These are phyloP conservation scores for Hepsetus odoe DNA, from an alignment of 2,113 vertebrate species.

Conservation along the genomic window DNA sequence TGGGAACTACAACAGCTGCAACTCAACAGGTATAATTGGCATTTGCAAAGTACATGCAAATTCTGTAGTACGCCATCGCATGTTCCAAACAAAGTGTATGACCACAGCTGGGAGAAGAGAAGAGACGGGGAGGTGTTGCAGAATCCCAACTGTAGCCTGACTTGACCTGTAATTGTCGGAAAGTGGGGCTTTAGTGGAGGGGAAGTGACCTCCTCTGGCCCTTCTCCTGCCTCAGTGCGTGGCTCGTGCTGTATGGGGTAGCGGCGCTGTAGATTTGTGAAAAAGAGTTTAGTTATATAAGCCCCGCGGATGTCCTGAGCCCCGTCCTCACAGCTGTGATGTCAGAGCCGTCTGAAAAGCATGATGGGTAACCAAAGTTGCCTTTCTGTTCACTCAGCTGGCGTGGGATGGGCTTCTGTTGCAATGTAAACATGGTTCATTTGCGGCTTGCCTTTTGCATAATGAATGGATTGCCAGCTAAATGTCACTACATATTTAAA, in stretches of 20 bases:
- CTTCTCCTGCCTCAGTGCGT: constrained; percentile 59
- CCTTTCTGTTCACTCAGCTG: constrained; percentile 19
- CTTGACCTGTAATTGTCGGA: constrained; percentile 30
- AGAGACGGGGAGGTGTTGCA: constrained; percentile 11
- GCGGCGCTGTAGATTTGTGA: constrained; percentile 55
- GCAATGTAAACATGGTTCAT: constrained; percentile 29
- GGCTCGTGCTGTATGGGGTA: constrained; percentile 62
- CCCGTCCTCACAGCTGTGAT: constrained; percentile 67
- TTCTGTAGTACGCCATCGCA: background rate
- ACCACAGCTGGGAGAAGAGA: background rate
- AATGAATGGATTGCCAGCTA: constrained; percentile 15
- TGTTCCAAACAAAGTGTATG: background rate
- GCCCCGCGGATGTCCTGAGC: constrained; percentile 67
- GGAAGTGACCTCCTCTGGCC: constrained; percentile 67
- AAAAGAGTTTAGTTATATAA: constrained; percentile 72
- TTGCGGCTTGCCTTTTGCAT: constrained; percentile 17
- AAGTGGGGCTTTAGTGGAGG: constrained; percentile 53
- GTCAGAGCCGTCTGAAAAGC: constrained; percentile 66
- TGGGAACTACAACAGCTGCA: background rate
- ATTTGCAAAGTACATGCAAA: background rate
- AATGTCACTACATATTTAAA: constrained; percentile 24
- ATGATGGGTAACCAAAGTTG: constrained; percentile 68
- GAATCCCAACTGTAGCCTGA: constrained; percentile 22
- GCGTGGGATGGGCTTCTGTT: constrained; percentile 27
- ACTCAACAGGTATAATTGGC: background rate